A percentile compares a stretch with the other conserved stretches of the same genome.
These are phyloP conservation scores for Thamnophis sirtalis DNA, from an alignment of 2,113 vertebrate genomes.

Conservation along the genomic window DNA sequence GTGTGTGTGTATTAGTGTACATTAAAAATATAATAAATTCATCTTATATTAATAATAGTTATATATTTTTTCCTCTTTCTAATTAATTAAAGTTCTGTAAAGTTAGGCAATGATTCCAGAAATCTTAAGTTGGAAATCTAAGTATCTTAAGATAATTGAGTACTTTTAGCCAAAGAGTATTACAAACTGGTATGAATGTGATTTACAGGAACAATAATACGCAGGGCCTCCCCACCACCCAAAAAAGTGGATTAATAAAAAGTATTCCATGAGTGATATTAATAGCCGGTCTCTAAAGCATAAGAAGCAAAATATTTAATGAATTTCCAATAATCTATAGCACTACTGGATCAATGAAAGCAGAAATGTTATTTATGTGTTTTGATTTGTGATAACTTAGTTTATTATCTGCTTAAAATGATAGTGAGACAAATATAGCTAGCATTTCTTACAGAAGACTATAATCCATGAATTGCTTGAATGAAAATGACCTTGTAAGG, in stretches of 20 bases:
- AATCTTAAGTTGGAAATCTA: not conserved
- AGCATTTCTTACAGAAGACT: not conserved
- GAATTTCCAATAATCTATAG: not conserved
- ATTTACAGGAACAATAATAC: not conserved
- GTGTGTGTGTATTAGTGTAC: not conserved
- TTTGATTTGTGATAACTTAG: not conserved
- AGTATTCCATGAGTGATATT: not conserved
- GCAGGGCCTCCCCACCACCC: fast-evolving
- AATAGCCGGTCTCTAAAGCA: constrained; percentile 1
- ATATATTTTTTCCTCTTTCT: not conserved
- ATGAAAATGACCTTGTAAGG: not conserved
- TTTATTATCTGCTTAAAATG: not conserved
- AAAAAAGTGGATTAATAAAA: not conserved
- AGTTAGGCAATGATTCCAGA: not conserved
- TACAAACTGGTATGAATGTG: not conserved
- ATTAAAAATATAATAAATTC: not conserved
- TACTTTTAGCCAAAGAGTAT: not conserved
- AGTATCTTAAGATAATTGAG: not conserved
- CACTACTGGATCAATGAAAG: not conserved
- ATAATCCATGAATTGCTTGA: not conserved
- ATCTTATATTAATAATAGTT: not conserved
- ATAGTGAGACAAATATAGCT: not conserved
- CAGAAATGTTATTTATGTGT: not conserved
- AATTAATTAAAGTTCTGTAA: not conserved
- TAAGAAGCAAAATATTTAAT: not conserved